A percentile compares a stretch with the other conserved stretches of the same genome.
Evolutionary conservation across 2,888 invertebrate species (phyloP).

Genomic region (Sisyra nigra): DNA sequence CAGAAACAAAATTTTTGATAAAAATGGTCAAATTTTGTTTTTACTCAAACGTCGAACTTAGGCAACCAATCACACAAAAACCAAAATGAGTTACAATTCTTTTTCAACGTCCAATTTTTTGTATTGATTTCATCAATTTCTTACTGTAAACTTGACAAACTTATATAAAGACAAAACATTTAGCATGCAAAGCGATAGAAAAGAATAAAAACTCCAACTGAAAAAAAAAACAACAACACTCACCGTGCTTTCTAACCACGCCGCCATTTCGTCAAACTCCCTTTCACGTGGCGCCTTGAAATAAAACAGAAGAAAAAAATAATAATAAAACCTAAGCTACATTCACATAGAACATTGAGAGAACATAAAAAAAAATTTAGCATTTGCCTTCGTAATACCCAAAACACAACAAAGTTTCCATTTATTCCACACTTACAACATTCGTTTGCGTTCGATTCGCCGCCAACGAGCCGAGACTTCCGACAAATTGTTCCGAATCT

Average conservation of each 20-base stretch:
- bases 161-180: neutral
- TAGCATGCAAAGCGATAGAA: neutral
- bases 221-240: constrained; percentile 28
- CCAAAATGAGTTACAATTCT: no score
- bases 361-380: constrained; percentile 7
- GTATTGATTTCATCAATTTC: no score
- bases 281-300: constrained; percentile 43
- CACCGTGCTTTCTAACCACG: constrained; percentile 80
- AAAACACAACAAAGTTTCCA: no score
- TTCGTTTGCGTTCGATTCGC: constrained; percentile 26
- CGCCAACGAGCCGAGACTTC: constrained; percentile 28
- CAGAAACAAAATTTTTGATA: no score
- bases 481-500: constrained; percentile 32
- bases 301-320: constrained; percentile 24
- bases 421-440: constrained; percentile 21
- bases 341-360: constrained; percentile 10
- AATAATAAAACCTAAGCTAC: constrained; percentile 16
- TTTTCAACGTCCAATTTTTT: no score
- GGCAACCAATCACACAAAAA: no score
- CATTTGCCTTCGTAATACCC: no score
- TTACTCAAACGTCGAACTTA: no score
- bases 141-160: no score
- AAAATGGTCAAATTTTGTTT: no score
- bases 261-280: constrained; percentile 89
- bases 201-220: neutral